These are phyloP conservation scores for Hydrolagus affinis DNA, from an alignment of 2,113 vertebrate species.

Conservation along the genomic window DNA sequence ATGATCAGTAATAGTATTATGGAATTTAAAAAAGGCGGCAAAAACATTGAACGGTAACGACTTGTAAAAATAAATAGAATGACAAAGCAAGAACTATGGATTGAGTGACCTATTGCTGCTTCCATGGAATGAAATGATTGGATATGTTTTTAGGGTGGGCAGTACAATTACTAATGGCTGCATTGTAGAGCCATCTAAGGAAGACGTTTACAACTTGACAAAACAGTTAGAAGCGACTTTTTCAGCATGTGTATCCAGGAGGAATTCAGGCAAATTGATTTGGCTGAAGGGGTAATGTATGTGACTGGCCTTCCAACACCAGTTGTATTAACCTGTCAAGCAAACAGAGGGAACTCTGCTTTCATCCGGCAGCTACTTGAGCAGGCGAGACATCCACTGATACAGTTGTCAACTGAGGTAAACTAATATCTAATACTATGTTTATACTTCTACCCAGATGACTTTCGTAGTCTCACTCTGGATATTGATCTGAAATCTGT, in stretches of 20 bases:
- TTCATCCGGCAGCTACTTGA: not conserved
- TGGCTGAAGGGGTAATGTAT: not conserved
- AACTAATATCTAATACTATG: not conserved
- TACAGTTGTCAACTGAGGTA: not conserved
- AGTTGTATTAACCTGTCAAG: not conserved
- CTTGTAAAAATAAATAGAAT: too few species aligned
- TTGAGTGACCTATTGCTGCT: too few species aligned
- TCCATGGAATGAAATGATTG: too few species aligned
- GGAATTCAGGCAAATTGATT: not conserved
- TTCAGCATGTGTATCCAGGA: not conserved
- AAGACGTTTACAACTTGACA: not conserved
- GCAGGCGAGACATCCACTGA: not conserved
- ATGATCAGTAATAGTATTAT: too few species aligned
- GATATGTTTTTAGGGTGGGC: too few species aligned
- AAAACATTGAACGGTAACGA: too few species aligned
- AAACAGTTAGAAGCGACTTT: not conserved
- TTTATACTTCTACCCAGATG: not conserved
- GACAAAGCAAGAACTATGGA: too few species aligned
- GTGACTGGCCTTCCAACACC: not conserved
- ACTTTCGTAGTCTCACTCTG: not conserved
- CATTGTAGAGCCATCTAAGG: not conserved
- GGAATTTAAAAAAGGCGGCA: too few species aligned
- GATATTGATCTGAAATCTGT: slow-evolving; percentile 12
- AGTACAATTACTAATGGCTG: not conserved
- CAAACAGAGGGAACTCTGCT: not conserved